Conservation (phyloP, 2,113 vertebrate species). For the Dissostichus mawsoni region DNA sequence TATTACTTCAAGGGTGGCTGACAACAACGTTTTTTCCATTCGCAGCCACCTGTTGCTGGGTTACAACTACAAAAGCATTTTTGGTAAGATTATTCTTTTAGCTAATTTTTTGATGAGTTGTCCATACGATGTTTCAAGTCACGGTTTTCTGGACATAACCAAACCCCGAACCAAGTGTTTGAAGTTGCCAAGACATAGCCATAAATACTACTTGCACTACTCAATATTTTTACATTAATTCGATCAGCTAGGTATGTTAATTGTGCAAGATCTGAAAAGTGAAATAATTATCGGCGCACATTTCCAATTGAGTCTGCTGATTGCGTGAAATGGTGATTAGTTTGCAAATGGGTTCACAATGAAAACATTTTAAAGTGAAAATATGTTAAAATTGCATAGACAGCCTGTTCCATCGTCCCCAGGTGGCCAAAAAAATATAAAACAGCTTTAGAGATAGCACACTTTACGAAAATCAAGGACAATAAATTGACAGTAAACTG, state of each 20-base stretch:
- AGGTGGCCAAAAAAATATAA: background rate
- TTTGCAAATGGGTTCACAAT: background rate
- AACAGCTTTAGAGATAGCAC: background rate
- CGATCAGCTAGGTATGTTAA: background rate
- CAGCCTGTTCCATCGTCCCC: background rate
- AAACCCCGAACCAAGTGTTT: background rate
- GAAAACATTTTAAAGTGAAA: background rate
- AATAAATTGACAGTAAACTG: background rate
- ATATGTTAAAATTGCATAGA: background rate
- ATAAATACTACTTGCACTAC: background rate
- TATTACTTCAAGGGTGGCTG: background rate
- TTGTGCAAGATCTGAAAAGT: background rate
- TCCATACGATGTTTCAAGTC: background rate
- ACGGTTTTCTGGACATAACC: background rate
- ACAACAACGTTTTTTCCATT: too few relatives aligned
- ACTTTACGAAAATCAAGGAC: background rate
- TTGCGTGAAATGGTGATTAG: background rate
- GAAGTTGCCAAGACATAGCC: background rate
- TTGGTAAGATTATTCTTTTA: too few relatives aligned
- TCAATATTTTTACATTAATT: background rate
- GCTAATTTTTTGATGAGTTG: too few relatives aligned
- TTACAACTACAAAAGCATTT: background rate
- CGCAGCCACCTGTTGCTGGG: background rate
- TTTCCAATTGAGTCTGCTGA: background rate
- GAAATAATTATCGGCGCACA: background rate